Base-by-base conservation (phyloP, 1,140 invertebrate genomes). In the Hyphantria cunea region DNA sequence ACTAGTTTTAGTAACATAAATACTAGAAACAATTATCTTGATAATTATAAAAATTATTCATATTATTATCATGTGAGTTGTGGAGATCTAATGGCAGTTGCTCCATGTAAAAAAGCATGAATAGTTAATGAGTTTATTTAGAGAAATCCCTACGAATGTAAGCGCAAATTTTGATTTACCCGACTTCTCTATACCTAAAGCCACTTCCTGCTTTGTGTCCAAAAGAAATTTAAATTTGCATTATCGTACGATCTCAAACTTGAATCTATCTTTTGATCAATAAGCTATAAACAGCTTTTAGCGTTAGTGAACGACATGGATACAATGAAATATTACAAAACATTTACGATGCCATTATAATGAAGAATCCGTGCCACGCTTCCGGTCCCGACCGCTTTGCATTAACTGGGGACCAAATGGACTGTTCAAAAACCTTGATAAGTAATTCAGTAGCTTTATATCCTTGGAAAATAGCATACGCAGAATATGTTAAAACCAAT, bases 311-410 rank as follows among this genome's bases (percentile, higher is more conserved):
- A 1, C 34, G 11, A 37, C 34, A 37, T 37, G 2, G 11, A 10
- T 11, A 37, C 34, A 11, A 10, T 37, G 48, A 33, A 50, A 32
- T 33, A 9, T 31, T 7, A 13, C 1, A 15, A 14, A 50, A 50
- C 47, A 33, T 11, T 37, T 11, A 11, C 47, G 13, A 39, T 14
- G 50, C n/a, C n/a, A n/a, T 50, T 39, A 34, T 52, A 52, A 52
- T 11, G 17, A 39, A 10, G 34, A 39, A 39, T 52, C 14, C 34
- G 50, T 39, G 13, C 8, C 31, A 31, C n/a, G 6, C 10, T 52
- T 39, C 50, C 33, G 12, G 10, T 52, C 17, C 33, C 33, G 33
- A 2, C 50, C 33, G 14, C 14, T 52, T n/a, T 34, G 13, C 50
- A 52, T 52, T 52, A 52, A 33, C 34, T 41, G 5, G 0, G 34